These are phyloP conservation scores for Alfaro cultratus DNA, from an alignment of 2,797 vertebrate genomes.

Conservation along the genomic window DNA sequence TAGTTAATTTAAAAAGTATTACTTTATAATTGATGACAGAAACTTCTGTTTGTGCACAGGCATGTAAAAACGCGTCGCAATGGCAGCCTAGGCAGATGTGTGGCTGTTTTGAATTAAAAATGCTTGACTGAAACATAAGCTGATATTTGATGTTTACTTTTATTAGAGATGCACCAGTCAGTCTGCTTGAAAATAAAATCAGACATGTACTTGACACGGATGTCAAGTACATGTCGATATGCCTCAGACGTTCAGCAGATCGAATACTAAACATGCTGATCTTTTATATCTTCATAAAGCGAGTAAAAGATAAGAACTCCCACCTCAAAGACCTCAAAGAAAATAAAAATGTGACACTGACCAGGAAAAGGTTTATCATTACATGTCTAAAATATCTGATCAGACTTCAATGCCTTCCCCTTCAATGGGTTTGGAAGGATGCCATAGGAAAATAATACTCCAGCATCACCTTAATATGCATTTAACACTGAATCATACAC, in stretches of 20 bases:
- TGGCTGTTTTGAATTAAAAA: slow-evolving; percentile 35
- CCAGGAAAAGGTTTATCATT: neutral
- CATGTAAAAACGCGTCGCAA: slow-evolving; percentile 6
- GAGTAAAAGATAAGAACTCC: neutral
- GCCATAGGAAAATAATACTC: neutral
- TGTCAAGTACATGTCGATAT: neutral
- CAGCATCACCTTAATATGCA: neutral
- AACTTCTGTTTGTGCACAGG: slow-evolving; percentile 9
- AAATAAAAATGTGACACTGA: neutral
- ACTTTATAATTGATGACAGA: slow-evolving; percentile 48
- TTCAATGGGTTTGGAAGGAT: neutral
- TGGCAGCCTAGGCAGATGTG: slow-evolving; percentile 10
- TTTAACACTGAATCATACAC: neutral
- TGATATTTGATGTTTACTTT: slow-evolving; percentile 43
- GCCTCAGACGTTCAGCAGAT: neutral
- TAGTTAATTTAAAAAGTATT: slow-evolving; percentile 73
- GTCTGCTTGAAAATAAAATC: neutral
- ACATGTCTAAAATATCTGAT: neutral
- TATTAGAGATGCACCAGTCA: neutral
- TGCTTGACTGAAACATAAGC: slow-evolving; percentile 20
- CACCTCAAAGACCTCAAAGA: neutral
- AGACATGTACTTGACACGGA: neutral
- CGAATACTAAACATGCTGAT: neutral
- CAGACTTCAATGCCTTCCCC: neutral
- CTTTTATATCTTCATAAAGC: neutral